Evolutionary conservation across 2,888 invertebrate genomes (phyloP), one percentile per base, ranked within the genome.

Genomic region (Yponomeuta cagnagella): DNA sequence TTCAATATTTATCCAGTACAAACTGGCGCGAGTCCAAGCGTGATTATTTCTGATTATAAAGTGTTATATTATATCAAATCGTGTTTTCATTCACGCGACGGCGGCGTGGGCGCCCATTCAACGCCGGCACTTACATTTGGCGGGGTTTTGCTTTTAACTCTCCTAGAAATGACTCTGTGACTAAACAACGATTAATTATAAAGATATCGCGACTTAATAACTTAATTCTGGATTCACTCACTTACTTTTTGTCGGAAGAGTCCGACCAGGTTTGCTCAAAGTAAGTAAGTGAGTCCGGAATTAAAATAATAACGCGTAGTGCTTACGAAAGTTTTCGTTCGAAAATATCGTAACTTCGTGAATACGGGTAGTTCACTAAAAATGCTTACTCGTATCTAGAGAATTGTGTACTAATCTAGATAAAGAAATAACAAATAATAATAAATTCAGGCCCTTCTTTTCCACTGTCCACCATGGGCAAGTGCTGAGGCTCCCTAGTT

Each of bases 1-100:
- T 73, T 76, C 74, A 73, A 74, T 71, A 43, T 67, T 67, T 12
- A 64, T 30, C 64, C 64, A 43, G 67, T 43, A 12, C 65, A 31
- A 65, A 68, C 80, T 88, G 86, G 87, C 83, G 72, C 67, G 69
- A 73, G 72, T 80, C 86, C 86, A 85, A 78, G 67, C 30, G 10
- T 23, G 31, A 64, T 67, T 67, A 65, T 30, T 64, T 64, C 31
- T 37, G 66, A 66, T 66, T 66, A 66, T 67, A 77, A 77, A 77
- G 78, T 77, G 79, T 78, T 74, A 78, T 80, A 33, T 78, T 74
- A 78, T 80, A 33, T 67, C 67, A 67, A 78, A 80, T 77, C 76
- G 75, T 74, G 74, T 74, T 75, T 81, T 78, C 84, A 84, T 84
- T 81, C 78, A 80, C 77, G 71, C 74, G 70, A 52, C 71, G 71